A percentile compares a stretch with the other conserved stretches of the same genome.
These are phyloP conservation scores for Tromatobia lineatoria DNA, from an alignment of 2,888 invertebrate genomes.

Conservation along the genomic window DNA sequence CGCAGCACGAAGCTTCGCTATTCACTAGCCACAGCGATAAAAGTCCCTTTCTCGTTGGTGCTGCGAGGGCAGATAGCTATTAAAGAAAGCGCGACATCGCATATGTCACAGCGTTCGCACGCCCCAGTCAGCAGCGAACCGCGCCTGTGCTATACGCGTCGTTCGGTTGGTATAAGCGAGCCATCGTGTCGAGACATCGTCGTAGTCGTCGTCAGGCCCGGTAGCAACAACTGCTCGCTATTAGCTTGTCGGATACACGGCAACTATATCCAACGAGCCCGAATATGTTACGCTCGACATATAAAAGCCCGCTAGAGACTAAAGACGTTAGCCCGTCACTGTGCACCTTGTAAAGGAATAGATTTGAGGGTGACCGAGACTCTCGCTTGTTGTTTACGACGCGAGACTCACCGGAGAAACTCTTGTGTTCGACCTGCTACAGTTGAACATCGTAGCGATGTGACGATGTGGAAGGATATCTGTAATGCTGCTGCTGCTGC, in stretches of 20 bases:
- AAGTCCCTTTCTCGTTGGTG: slow-evolving; percentile 10
- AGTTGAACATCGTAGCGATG: slow-evolving; percentile 33
- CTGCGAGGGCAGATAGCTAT: slow-evolving; percentile 74
- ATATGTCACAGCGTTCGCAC: slow-evolving; percentile 86
- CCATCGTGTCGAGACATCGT: slow-evolving; percentile 29
- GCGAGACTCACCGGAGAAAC: slow-evolving; percentile 3
- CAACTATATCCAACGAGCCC: slow-evolving; percentile 14
- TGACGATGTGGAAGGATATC: slow-evolving; percentile 51
- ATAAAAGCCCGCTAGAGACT: slow-evolving; percentile 28
- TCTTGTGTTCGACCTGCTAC: slow-evolving; percentile 35
- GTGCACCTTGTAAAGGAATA: slow-evolving; percentile 47
- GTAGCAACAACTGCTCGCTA: slow-evolving; percentile 60
- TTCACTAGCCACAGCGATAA: background rate
- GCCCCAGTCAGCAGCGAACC: slow-evolving; percentile 81
- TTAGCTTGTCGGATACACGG: slow-evolving; percentile 54
- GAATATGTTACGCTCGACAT: slow-evolving; percentile 46
- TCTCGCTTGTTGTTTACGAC: slow-evolving; percentile 37
- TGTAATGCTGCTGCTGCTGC: slow-evolving; percentile 35
- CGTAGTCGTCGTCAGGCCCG: slow-evolving; percentile 68
- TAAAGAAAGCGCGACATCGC: slow-evolving; percentile 85
- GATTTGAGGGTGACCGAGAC: slow-evolving; percentile 34
- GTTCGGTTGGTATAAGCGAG: slow-evolving; percentile 34
- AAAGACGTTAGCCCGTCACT: slow-evolving; percentile 44
- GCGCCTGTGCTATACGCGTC: slow-evolving; percentile 74
- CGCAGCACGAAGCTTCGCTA: slow-evolving; percentile 1